Percentiles rank a stretch among this genome's conserved stretches.
These are phyloP conservation scores for Conger conger DNA, from an alignment of 2,113 vertebrate species.

Conservation along the genomic window DNA sequence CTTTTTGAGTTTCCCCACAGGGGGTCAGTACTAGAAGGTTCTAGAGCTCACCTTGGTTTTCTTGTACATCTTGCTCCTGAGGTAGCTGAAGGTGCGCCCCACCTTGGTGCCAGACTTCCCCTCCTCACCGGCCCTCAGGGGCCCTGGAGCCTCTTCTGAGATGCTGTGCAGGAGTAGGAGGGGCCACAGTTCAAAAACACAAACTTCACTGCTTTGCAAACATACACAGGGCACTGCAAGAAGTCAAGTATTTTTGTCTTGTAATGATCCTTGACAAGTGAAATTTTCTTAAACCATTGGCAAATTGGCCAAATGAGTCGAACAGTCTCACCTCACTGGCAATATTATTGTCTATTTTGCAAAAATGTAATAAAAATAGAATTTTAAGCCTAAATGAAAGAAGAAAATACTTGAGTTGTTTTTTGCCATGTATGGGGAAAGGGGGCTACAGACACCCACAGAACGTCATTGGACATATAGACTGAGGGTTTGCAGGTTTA, in stretches of 20 bases:
- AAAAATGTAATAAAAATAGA: too few relatives aligned
- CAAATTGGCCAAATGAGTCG: too few relatives aligned
- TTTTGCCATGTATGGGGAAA: background rate
- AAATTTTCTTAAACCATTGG: too few relatives aligned
- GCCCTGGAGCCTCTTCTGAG: slow-evolving; percentile 80
- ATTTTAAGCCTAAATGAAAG: too few relatives aligned
- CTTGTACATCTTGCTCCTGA: slow-evolving; percentile 93
- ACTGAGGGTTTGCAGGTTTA: background rate
- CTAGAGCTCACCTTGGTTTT: slow-evolving; percentile 78
- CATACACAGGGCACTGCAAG: too few relatives aligned
- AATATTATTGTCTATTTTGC: too few relatives aligned
- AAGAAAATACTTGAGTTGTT: too few relatives aligned
- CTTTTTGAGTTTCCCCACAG: too few relatives aligned
- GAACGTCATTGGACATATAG: background rate
- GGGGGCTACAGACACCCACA: background rate
- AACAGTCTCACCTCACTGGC: too few relatives aligned
- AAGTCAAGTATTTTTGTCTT: too few relatives aligned
- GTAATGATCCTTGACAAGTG: too few relatives aligned
- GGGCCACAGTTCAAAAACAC: background rate
- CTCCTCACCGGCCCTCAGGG: slow-evolving; percentile 71
- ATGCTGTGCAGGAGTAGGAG: slow-evolving; percentile 65
- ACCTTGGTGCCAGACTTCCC: slow-evolving; percentile 82
- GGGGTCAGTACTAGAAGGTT: background rate
- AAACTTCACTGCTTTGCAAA: too few relatives aligned
- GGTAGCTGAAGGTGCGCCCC: slow-evolving; percentile 93